These are phyloP conservation scores for Actinemys pallida DNA, from an alignment of 2,113 vertebrate species.

Conservation along the genomic window DNA sequence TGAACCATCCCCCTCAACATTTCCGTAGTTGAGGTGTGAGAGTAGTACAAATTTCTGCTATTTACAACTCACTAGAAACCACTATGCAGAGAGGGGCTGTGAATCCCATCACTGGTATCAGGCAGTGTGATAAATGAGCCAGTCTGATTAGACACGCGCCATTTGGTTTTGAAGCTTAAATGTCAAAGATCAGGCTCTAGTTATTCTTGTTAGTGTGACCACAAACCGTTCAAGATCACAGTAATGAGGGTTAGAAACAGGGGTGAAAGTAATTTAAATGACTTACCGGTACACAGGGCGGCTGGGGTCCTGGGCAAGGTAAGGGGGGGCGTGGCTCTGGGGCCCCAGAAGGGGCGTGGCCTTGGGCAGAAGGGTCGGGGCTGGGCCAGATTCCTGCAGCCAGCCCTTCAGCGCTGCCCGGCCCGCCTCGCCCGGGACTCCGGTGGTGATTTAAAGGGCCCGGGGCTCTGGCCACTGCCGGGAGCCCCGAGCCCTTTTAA, in stretches of 20 bases:
- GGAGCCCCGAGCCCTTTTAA: no score
- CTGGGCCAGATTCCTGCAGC: no score
- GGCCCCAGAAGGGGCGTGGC: no score
- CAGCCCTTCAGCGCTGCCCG: no score
- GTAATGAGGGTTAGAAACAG: not conserved
- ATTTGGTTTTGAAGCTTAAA: not conserved
- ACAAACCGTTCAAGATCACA: not conserved
- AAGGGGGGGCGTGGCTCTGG: no score
- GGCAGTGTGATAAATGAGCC: not conserved
- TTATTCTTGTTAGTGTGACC: not conserved
- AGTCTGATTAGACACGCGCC: accelerated
- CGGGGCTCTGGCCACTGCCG: accelerated
- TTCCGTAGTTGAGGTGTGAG: not conserved
- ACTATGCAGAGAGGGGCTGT: not conserved
- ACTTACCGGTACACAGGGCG: no score
- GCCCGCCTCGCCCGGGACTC: no score
- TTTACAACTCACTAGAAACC: not conserved
- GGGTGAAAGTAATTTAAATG: no score
- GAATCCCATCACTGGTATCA: not conserved
- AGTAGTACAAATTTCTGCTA: not conserved
- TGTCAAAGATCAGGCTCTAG: not conserved
- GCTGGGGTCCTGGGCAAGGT: no score
- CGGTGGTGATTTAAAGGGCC: no score
- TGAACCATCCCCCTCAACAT: not conserved
- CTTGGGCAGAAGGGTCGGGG: no score